Evolutionary conservation across 2,888 invertebrate genomes (phyloP), one percentile per base, ranked within the genome.

Genomic region (Xestia c-nigrum): DNA sequence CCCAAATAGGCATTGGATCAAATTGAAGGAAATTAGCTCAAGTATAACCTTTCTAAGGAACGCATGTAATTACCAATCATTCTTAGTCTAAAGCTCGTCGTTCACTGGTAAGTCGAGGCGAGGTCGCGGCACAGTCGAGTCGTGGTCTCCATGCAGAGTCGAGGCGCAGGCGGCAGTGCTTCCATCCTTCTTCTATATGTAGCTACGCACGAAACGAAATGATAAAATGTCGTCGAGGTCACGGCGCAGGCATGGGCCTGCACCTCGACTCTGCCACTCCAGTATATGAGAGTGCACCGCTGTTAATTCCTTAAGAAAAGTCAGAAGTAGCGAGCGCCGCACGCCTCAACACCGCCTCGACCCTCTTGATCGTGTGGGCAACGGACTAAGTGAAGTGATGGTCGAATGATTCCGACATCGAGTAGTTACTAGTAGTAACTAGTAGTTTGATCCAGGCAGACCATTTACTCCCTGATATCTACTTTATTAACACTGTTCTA

Each of bases 151-250:
- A 50, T 7, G 50, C 19, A 19, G 52, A 21, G 52, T 52, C 6
- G 21, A 52, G n/a, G n/a, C 55, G n/a, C 55, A 55, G n/a, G 55
- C 55, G 55, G 55, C 55, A n/a, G n/a, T 55, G n/a, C 55, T n/a
- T n/a, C 55, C n/a, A 55, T 55, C 52, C 52, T 55, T 52, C 21
- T 52, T 55, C 52, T n/a, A 55, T n/a, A 55, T n/a, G 52, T 52
- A 52, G 21, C n/a, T 52, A 52, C 21, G 52, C 52, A 52, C 52
- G 52, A 3, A 52, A 52, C 52, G 52, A 52, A 52, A 52, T 52
- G 3, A 52, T 19, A n/a, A 52, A 52, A 52, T 52, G 52, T 21
- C 21, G 52, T n/a, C 21, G 9, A n/a, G 9, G 3, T 52, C 21
- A n/a, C n/a, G 55, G n/a, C 21, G 50, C 19, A 21, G 21, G 21